phyloP scores from a whole-genome alignment of 2,113 vertebrate genomes.

The Cavia porcellus region DNA sequence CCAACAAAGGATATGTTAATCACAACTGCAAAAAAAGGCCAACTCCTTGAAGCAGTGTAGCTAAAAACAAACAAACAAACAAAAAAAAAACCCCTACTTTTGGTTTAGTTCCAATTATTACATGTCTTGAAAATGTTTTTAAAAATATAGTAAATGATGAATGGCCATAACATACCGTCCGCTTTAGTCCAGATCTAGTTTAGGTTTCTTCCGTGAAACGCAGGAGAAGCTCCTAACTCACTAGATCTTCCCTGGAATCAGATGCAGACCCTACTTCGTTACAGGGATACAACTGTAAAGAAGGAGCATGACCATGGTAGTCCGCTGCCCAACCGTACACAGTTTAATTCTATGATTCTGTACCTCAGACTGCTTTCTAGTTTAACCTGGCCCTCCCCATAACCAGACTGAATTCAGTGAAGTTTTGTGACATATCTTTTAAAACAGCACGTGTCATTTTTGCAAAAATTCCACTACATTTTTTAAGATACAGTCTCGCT shows the following conservation, averaged over 20 bases:
- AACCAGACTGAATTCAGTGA: neutral
- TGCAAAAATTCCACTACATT: neutral
- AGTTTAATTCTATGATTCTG: neutral
- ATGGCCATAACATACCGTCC: neutral
- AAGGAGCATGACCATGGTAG: neutral
- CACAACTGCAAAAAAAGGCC: neutral
- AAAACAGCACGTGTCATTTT: conserved; percentile 11
- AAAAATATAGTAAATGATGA: conserved; percentile 8
- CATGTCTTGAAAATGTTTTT: conserved; percentile 26
- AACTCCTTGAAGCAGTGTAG: neutral
- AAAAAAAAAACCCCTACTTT: neutral
- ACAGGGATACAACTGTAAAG: neutral
- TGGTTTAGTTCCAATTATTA: neutral
- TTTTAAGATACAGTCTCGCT: neutral
- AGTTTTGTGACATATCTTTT: conserved; percentile 31
- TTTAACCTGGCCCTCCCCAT: neutral
- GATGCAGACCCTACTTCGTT: neutral
- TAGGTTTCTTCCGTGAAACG: conserved; percentile 8
- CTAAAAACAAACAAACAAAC: neutral
- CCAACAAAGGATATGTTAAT: neutral
- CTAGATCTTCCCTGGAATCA: neutral
- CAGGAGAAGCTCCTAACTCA: neutral
- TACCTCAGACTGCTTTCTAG: neutral
- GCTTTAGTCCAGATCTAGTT: neutral
- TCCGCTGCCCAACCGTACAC: rapidly evolving